These are phyloP conservation scores for Cotesia vestalis DNA, from an alignment of 1,140 invertebrate species.

Conservation along the genomic window DNA sequence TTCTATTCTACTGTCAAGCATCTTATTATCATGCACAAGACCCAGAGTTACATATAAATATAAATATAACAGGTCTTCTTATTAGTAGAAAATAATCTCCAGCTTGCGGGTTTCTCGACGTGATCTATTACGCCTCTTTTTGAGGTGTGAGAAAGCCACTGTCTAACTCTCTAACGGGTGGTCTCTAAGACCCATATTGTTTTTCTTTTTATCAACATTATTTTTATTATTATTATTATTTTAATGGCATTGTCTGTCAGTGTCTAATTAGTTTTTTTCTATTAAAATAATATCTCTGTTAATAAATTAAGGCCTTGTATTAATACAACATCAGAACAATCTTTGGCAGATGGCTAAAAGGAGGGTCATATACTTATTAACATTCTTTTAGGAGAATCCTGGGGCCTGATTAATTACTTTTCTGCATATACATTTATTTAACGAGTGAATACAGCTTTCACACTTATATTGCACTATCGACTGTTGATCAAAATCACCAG, in stretches of 20 bases:
- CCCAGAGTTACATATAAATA: not conserved
- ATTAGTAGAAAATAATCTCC: slow-evolving; percentile 35
- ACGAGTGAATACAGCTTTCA: too few species aligned
- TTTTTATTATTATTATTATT: not conserved
- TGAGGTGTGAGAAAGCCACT: slow-evolving; percentile 32
- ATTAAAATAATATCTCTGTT: too few species aligned
- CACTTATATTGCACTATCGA: too few species aligned
- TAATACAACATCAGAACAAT: too few species aligned
- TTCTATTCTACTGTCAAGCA: not conserved
- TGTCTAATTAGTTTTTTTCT: too few species aligned
- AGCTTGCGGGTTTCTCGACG: slow-evolving; percentile 9
- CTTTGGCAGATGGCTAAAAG: not conserved
- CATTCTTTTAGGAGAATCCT: slow-evolving; percentile 45
- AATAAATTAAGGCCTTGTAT: too few species aligned
- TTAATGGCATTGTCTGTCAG: not conserved
- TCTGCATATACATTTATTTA: too few species aligned
- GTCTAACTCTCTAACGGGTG: slow-evolving; percentile 22
- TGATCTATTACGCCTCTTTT: slow-evolving; percentile 1
- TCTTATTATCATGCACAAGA: slow-evolving; percentile 3
- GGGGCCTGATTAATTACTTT: slow-evolving; percentile 46
- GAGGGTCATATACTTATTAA: slow-evolving; percentile 41
- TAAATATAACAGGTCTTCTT: slow-evolving; percentile 19
- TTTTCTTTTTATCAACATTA: not conserved
- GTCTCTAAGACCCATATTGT: slow-evolving; percentile 6
- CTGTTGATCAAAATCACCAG: too few species aligned